Conservation (phyloP, 2,888 invertebrate species). For the Orchesella flavescens region DNA sequence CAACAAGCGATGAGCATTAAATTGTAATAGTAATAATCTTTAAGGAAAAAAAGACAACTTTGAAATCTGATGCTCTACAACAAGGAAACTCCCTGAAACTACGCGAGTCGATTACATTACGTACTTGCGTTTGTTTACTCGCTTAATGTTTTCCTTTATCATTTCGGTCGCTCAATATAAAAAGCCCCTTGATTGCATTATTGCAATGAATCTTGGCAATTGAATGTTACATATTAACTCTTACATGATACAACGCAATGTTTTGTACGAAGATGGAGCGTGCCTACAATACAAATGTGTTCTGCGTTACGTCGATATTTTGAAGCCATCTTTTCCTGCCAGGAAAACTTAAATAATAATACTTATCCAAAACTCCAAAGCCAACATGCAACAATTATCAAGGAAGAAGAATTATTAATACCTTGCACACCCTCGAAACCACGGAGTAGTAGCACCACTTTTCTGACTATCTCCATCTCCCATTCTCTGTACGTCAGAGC, state of each 20-base stretch:
- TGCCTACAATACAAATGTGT: too few relatives aligned
- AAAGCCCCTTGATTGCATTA: too few relatives aligned
- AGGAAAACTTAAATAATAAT: too few relatives aligned
- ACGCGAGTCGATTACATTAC: slow-evolving; percentile 16
- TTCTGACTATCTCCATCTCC: slow-evolving; percentile 20
- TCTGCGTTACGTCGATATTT: too few relatives aligned
- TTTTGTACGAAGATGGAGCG: too few relatives aligned
- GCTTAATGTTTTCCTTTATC: slow-evolving; percentile 1
- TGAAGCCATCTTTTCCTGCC: too few relatives aligned
- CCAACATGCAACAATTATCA: background rate
- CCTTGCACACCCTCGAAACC: slow-evolving; percentile 63
- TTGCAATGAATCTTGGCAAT: too few relatives aligned
- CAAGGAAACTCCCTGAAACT: slow-evolving; percentile 42
- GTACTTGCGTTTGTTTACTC: background rate
- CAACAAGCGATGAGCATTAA: slow-evolving; percentile 18
- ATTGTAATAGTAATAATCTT: slow-evolving; percentile 28
- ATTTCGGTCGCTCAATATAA: background rate
- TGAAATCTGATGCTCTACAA: slow-evolving; percentile 33
- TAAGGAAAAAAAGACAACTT: slow-evolving; percentile 24
- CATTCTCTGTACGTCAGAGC: slow-evolving; percentile 37
- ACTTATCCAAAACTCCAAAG: too few relatives aligned
- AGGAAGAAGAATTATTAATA: slow-evolving; percentile 17
- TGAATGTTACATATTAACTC: too few relatives aligned
- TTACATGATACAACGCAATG: too few relatives aligned
- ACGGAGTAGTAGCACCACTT: slow-evolving; percentile 35